These are phyloP conservation scores for Cantharis nigra DNA, from an alignment of 2,888 invertebrate genomes.

Conservation along the genomic window DNA sequence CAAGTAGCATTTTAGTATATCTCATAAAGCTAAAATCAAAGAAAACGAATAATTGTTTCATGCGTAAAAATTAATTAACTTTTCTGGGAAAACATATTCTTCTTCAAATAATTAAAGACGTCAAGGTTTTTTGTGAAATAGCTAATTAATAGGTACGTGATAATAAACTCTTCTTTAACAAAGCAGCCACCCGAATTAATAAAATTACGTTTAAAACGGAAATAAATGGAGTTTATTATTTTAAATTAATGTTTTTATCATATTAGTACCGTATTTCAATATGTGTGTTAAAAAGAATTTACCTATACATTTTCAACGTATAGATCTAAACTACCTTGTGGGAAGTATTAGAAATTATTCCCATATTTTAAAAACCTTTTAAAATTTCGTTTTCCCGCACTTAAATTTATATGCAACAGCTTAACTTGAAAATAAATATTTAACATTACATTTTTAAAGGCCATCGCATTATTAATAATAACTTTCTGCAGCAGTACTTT, in stretches of 20 bases:
- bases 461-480: not conserved
- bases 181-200: not conserved
- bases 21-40: not conserved
- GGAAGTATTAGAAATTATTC: not conserved
- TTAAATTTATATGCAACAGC: not conserved
- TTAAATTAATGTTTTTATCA: not conserved
- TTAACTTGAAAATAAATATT: not conserved
- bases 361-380: not conserved
- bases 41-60: not conserved
- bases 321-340: not conserved
- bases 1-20: not conserved
- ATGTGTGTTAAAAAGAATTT: no score
- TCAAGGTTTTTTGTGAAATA: not conserved
- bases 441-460: not conserved
- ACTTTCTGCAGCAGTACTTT: not conserved
- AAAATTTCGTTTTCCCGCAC: not conserved
- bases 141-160: not conserved
- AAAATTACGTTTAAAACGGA: not conserved
- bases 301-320: no score
- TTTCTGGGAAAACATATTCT: not conserved
- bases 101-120: not conserved
- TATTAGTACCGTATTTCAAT: not conserved
- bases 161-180: not conserved
- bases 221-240: not conserved
- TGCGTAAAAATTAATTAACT: not conserved